These are phyloP conservation scores for Drosophila engyochracea DNA, from an alignment of 2,888 invertebrate genomes.

Conservation along the genomic window DNA sequence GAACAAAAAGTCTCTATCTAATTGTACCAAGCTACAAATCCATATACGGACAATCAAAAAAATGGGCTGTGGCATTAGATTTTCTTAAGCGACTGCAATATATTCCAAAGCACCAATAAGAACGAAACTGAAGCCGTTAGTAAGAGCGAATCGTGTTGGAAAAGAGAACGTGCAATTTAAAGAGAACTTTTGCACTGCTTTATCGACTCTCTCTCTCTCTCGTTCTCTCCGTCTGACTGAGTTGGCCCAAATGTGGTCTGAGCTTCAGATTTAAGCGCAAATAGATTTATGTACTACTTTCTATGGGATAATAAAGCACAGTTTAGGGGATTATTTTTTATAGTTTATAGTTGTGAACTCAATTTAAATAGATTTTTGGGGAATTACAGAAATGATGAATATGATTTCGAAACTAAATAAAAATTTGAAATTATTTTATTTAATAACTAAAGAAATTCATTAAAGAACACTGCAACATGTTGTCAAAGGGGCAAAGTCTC, in stretches of 20 bases:
- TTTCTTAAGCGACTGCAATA: slow-evolving; percentile 23
- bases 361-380: not conserved
- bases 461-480: slow-evolving; percentile 23
- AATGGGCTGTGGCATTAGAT: slow-evolving; percentile 53
- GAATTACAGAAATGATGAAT: not conserved
- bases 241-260: slow-evolving; percentile 13
- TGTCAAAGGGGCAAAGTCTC: slow-evolving; percentile 9
- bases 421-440: not conserved
- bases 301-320: slow-evolving; percentile 32
- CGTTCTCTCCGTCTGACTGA: not conserved
- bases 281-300: slow-evolving; percentile 1
- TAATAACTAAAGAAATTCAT: not conserved
- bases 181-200: slow-evolving; percentile 62
- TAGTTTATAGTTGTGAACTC: not conserved
- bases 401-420: not conserved
- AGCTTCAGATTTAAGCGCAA: slow-evolving; percentile 10
- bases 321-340: slow-evolving; percentile 29
- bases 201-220: slow-evolving; percentile 33
- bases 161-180: slow-evolving; percentile 24
- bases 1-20: not conserved
- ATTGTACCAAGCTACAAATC: not conserved
- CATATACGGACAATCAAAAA: slow-evolving; percentile 15
- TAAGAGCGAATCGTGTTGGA: slow-evolving; percentile 30
- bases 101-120: slow-evolving; percentile 56
- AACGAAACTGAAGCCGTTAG: slow-evolving; percentile 17